Conservation (phyloP, 2,888 invertebrate species). For the Tupiocoris notatus region DNA sequence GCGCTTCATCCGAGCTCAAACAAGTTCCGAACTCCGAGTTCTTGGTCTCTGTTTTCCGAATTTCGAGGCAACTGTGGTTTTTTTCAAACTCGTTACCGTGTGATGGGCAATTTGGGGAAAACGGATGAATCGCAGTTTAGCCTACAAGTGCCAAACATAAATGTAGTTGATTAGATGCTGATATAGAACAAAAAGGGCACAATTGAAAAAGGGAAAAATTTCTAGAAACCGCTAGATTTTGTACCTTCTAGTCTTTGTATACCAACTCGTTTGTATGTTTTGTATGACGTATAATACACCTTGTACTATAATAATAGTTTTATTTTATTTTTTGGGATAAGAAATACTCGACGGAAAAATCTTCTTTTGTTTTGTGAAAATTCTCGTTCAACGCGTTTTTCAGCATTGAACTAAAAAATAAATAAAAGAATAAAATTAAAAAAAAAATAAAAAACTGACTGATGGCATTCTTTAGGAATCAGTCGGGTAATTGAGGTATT, state of each 20-base stretch:
- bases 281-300: constrained; percentile 19
- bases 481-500: not conserved
- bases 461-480: not conserved
- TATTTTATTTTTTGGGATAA: no score
- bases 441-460: no score
- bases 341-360: no score
- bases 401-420: no score
- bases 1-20: no score
- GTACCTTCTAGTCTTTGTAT: constrained; percentile 46
- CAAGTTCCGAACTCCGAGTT: no score
- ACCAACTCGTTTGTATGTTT: constrained; percentile 43
- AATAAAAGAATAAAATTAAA: no score
- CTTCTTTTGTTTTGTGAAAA: no score
- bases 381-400: no score
- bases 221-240: constrained; percentile 44
- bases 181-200: constrained; percentile 45
- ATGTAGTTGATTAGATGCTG: constrained; percentile 38
- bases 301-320: no score
- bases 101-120: constrained; percentile 11
- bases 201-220: constrained; percentile 24
- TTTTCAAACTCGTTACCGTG: not conserved
- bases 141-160: constrained; percentile 45
- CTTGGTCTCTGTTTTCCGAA: no score
- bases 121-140: constrained; percentile 17
- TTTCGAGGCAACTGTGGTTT: not conserved